These are phyloP conservation scores for Aphrophora alni DNA, from an alignment of 2,888 invertebrate genomes.

Conservation along the genomic window DNA sequence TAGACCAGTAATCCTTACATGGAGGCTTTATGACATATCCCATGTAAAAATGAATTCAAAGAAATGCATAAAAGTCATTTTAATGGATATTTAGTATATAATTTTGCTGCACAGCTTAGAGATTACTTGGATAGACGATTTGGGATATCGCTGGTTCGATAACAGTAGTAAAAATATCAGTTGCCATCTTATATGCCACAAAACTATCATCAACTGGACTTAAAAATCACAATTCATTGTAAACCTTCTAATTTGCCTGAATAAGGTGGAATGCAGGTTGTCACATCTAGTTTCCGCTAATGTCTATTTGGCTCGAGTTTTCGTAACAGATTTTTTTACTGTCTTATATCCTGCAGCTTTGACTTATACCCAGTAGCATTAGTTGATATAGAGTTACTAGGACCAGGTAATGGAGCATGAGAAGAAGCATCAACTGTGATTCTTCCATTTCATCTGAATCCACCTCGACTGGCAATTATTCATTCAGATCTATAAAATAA, in stretches of 20 bases:
- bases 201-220: neutral
- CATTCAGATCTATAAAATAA: no score
- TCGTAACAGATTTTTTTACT: no score
- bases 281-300: neutral
- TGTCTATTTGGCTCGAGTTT: neutral
- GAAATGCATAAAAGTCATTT: slow-evolving; percentile 14
- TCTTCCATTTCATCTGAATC: no score
- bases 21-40: neutral
- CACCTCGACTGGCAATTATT: no score
- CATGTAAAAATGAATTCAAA: neutral
- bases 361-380: no score
- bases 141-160: neutral
- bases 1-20: neutral
- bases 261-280: neutral
- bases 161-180: neutral
- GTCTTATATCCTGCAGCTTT: no score
- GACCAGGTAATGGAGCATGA: no score
- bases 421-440: no score
- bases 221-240: neutral
- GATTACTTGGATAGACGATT: neutral
- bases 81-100: neutral
- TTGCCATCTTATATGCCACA: neutral
- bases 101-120: neutral
- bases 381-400: no score
- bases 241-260: neutral